These are phyloP conservation scores for Smittia sp. DNA, from an alignment of 2,888 invertebrate genomes.

Conservation along the genomic window DNA sequence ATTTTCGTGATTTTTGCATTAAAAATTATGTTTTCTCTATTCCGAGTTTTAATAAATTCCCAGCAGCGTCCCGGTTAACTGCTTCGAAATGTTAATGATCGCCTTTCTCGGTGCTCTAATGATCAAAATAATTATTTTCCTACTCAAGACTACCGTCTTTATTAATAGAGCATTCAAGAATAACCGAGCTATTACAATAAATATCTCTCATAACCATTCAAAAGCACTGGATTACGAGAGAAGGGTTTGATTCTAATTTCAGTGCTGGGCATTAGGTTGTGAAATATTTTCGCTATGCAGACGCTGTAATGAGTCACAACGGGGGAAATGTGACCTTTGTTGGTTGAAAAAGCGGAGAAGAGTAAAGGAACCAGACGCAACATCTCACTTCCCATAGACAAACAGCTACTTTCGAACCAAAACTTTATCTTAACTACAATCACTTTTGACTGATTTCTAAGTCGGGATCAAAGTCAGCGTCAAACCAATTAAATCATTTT, in stretches of 20 bases:
- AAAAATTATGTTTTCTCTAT: background rate
- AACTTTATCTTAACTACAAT: too few relatives aligned
- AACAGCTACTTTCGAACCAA: too few relatives aligned
- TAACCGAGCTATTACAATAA: slow-evolving; percentile 38
- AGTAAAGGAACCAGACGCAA: too few relatives aligned
- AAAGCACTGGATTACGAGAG: background rate
- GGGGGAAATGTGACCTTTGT: too few relatives aligned
- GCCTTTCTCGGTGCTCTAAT: background rate
- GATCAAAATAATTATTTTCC: slow-evolving; percentile 5
- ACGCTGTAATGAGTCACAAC: slow-evolving; percentile 6
- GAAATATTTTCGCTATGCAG: slow-evolving; percentile 22
- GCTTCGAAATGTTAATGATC: slow-evolving; percentile 29
- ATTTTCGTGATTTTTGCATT: slow-evolving; percentile 18
- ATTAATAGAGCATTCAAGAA: slow-evolving; percentile 23
- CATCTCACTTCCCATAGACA: too few relatives aligned
- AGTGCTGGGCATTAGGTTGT: slow-evolving; percentile 1
- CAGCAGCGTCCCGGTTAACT: background rate
- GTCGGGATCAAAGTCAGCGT: too few relatives aligned
- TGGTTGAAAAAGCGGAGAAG: too few relatives aligned
- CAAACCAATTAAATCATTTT: too few relatives aligned
- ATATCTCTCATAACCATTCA: slow-evolving; percentile 20
- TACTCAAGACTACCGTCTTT: background rate
- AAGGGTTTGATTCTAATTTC: slow-evolving; percentile 32
- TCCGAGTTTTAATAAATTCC: slow-evolving; percentile 9
- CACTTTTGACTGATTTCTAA: too few relatives aligned